phyloP scores from a whole-genome alignment of 2,888 invertebrate genomes.

The Sarcophaga variegata region DNA sequence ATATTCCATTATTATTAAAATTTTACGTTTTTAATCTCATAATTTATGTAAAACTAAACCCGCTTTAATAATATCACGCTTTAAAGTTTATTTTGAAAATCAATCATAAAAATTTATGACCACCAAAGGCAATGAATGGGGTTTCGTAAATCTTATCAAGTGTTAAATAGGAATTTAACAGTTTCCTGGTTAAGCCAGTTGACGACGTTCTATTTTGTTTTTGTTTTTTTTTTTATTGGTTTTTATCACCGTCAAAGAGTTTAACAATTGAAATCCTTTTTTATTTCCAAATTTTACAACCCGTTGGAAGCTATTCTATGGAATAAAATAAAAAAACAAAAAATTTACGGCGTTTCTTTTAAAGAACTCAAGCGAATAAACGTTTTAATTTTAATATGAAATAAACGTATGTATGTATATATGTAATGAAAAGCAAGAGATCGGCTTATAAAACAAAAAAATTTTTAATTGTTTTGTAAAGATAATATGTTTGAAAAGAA shows the following conservation, averaged over 20 bases:
- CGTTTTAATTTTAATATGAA: slow-evolving; percentile 7
- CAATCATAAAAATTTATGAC: slow-evolving; percentile 52
- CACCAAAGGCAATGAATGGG: slow-evolving; percentile 1
- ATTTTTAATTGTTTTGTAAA: slow-evolving; percentile 57
- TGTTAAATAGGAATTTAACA: slow-evolving; percentile 39
- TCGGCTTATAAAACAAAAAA: slow-evolving; percentile 45
- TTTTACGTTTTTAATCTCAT: no score
- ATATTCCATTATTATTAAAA: neutral
- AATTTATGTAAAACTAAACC: neutral
- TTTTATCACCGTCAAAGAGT: slow-evolving; percentile 12
- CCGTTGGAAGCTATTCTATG: neutral
- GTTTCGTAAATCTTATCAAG: slow-evolving; percentile 51
- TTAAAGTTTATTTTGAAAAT: slow-evolving; percentile 11
- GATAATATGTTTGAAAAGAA: slow-evolving; percentile 6
- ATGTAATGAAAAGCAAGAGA: neutral
- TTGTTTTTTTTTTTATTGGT: no score
- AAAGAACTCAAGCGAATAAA: slow-evolving; percentile 35
- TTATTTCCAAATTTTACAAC: neutral
- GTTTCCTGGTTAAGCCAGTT: neutral
- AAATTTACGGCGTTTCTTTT: slow-evolving; percentile 10
- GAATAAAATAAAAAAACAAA: slow-evolving; percentile 38
- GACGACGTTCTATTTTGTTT: neutral
- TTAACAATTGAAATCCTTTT: slow-evolving; percentile 4
- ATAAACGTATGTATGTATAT: no score
- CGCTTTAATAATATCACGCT: neutral